A percentile compares a stretch with the other conserved stretches of the same genome.
phyloP scores from a whole-genome alignment of 2,113 vertebrate species.

The Salvelinus namaycush region DNA sequence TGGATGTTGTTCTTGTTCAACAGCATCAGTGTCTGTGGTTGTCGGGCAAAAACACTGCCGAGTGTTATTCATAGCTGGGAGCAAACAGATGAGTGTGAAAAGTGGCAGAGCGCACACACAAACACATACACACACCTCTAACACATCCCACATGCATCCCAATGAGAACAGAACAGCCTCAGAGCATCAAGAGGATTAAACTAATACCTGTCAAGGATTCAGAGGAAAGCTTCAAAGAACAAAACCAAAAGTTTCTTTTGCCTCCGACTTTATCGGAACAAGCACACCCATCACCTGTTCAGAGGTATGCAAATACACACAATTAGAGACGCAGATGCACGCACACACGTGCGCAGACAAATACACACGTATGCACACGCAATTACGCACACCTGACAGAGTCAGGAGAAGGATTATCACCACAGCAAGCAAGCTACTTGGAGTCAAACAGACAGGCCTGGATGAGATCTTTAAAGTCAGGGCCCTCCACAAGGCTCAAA shows the following conservation, averaged over 20 bases:
- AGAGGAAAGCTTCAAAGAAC: constrained; percentile 28
- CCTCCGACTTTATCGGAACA: not conserved
- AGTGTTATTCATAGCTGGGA: constrained; percentile 16
- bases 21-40: not conserved
- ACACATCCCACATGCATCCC: not conserved
- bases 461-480: no score
- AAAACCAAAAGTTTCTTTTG: not conserved
- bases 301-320: constrained; percentile 20
- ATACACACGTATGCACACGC: not conserved
- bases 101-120: not conserved
- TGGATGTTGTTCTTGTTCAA: not conserved
- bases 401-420: no score
- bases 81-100: not conserved
- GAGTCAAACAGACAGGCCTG: no score
- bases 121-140: no score
- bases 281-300: not conserved
- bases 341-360: constrained; percentile 25
- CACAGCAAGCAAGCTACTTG: no score
- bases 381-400: not conserved
- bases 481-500: no score
- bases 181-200: not conserved
- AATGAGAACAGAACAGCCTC: not conserved
- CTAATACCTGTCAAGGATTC: constrained; percentile 30
- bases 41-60: constrained; percentile 6
- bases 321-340: not conserved